Evolutionary conservation across 2,888 invertebrate genomes (phyloP).

Genomic region (Dicranocentrus wangi): DNA sequence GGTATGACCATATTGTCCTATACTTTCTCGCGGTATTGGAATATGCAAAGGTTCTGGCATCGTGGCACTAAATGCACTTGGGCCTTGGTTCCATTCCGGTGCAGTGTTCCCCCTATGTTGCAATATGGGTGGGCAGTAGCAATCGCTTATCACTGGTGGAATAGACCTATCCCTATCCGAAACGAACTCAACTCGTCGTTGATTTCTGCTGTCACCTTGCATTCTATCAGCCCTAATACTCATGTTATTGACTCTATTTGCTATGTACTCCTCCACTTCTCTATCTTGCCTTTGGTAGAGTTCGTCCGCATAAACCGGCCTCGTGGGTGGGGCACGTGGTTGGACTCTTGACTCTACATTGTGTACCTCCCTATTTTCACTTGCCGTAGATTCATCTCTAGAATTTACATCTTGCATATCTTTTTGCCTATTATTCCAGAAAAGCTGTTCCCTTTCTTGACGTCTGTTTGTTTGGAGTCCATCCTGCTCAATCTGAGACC

Average conservation of each 20-base stretch:
- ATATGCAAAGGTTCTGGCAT: no score
- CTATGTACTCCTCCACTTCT: background rate
- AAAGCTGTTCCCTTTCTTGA: conserved; percentile 7
- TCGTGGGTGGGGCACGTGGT: background rate
- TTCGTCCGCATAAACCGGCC: background rate
- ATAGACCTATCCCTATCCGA: no score
- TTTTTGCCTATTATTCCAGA: background rate
- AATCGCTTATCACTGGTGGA: no score
- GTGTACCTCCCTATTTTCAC: background rate
- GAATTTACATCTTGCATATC: background rate
- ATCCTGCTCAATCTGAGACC: background rate
- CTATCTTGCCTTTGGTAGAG: background rate
- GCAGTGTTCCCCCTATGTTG: no score
- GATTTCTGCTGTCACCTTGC: no score
- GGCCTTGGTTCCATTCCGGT: no score
- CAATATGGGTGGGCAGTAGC: no score
- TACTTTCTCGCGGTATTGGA: no score
- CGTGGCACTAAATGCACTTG: no score
- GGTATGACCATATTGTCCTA: no score
- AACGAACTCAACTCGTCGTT: no score
- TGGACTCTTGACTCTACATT: background rate
- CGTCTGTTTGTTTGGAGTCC: background rate
- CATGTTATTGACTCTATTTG: background rate
- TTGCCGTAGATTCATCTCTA: background rate
- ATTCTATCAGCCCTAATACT: no score